Evolutionary conservation across 92 coral and sea anemone species (phyloP).

Genomic region (Zoanthus sansibaricus): DNA sequence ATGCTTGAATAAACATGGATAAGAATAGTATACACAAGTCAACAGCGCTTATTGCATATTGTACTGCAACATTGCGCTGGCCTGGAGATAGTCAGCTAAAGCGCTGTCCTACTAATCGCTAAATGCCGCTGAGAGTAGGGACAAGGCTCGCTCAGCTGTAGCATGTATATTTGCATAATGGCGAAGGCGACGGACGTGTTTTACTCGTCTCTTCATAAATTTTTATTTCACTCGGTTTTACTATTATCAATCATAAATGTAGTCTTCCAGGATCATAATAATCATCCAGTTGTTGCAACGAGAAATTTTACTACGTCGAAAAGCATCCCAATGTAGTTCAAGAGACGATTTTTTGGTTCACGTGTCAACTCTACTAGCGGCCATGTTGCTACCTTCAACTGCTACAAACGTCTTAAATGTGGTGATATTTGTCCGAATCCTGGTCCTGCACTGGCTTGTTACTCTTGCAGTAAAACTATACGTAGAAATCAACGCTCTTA

Average conservation of each 20-base stretch:
- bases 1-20: too few relatives aligned
- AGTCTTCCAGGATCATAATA: not conserved
- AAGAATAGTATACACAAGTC: too few relatives aligned
- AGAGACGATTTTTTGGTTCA: slow-evolving; percentile 28
- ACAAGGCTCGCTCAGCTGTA: too few relatives aligned
- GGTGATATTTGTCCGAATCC: slow-evolving; percentile 36
- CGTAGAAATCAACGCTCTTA: slow-evolving; percentile 30
- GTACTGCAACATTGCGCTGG: too few relatives aligned
- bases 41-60: too few relatives aligned
- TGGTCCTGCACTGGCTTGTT: slow-evolving; percentile 20
- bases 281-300: not conserved
- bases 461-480: slow-evolving; percentile 24
- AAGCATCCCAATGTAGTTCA: not conserved
- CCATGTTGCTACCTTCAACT: slow-evolving; percentile 30
- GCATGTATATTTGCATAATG: not conserved
- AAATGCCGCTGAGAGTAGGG: too few relatives aligned
- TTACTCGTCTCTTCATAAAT: not conserved
- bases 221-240: not conserved
- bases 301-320: slow-evolving; percentile 7
- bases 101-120: too few relatives aligned
- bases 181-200: not conserved
- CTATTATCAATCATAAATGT: not conserved
- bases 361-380: slow-evolving; percentile 24
- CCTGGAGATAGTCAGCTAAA: too few relatives aligned
- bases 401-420: slow-evolving; percentile 20